A percentile compares a stretch with the other conserved stretches of the same genome.
Conservation (phyloP, 2,797 vertebrate species). For the Acanthurus lineatus region DNA sequence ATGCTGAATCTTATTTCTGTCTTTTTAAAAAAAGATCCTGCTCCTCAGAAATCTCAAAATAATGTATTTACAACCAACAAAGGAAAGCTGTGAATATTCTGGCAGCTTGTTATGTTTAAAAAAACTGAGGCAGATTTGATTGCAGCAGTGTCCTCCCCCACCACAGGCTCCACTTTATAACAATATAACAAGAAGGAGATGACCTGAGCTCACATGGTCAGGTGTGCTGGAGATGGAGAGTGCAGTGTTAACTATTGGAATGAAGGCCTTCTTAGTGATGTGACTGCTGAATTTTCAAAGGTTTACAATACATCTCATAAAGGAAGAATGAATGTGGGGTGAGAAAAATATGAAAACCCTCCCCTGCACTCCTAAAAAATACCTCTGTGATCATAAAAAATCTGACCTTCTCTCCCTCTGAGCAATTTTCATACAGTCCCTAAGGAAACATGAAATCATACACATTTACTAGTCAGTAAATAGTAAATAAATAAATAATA, state of each 20-base stretch:
- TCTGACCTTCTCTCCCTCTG: too few species aligned
- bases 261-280: not conserved
- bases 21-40: not conserved
- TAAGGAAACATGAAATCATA: not conserved
- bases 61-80: not conserved
- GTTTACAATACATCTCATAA: not conserved
- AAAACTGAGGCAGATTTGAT: not conserved
- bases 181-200: conserved; percentile 21
- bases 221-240: conserved; percentile 6
- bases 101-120: not conserved
- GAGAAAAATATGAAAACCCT: not conserved
- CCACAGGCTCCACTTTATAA: conserved; percentile 6
- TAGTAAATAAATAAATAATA: too few species aligned
- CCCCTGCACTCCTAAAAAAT: not conserved
- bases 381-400: too few species aligned
- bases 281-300: not conserved
- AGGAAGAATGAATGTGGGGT: not conserved
- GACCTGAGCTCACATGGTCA: conserved; percentile 20
- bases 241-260: not conserved
- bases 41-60: not conserved
- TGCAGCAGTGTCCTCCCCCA: not conserved
- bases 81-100: not conserved
- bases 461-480: too few species aligned
- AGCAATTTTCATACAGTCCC: not conserved
- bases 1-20: not conserved